These are phyloP conservation scores for Pygmarrhopalites habei DNA, from an alignment of 1,140 invertebrate genomes.

Conservation along the genomic window DNA sequence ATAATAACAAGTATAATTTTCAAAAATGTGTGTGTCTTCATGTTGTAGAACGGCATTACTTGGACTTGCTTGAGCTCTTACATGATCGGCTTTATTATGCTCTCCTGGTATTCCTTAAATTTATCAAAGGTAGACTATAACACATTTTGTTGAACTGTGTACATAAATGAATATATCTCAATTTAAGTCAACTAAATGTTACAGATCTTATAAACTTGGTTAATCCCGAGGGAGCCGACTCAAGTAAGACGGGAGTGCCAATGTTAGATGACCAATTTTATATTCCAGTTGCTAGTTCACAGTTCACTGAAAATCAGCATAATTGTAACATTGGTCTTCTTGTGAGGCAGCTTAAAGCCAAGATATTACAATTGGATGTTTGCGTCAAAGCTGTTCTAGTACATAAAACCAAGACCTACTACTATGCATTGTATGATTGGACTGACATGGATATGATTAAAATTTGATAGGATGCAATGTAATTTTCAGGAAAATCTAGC, in stretches of 20 bases:
- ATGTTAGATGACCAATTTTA: not conserved
- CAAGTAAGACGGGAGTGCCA: not conserved
- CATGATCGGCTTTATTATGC: constrained; percentile 11
- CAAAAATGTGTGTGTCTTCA: too few species aligned
- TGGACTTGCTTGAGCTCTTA: constrained; percentile 7
- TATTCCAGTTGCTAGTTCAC: not conserved
- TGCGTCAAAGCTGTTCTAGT: not conserved
- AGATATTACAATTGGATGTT: constrained; percentile 2
- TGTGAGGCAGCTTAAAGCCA: not conserved
- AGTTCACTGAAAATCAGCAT: not conserved
- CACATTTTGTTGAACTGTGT: too few species aligned
- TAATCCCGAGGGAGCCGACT: not conserved
- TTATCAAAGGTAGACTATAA: too few species aligned
- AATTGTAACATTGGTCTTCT: constrained; percentile 2
- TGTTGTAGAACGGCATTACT: constrained; percentile 12
- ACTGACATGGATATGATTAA: too few species aligned
- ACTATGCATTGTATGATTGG: too few species aligned
- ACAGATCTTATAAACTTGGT: not conserved
- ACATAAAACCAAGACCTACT: too few species aligned
- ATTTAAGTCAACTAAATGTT: too few species aligned
- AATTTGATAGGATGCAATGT: too few species aligned
- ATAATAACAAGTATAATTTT: too few species aligned
- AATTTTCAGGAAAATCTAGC: constrained; percentile 1
- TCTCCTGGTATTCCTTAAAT: constrained; percentile 4
- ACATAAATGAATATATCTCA: too few species aligned